Conservation (phyloP, 2,113 vertebrate species). For the rabbit (Oryctolagus cuniculus) region DNA sequence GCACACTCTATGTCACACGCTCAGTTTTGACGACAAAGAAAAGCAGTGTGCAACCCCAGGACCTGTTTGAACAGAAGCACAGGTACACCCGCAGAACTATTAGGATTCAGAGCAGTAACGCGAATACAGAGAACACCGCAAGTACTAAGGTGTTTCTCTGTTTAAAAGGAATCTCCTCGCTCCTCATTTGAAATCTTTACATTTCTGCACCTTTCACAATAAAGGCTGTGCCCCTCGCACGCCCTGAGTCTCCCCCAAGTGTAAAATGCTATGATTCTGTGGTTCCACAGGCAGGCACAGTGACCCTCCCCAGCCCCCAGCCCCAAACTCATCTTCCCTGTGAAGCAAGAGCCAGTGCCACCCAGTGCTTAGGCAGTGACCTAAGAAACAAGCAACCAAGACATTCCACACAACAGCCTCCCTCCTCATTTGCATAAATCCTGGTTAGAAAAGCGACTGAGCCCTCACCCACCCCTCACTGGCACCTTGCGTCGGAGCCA, state of each 20-base stretch:
- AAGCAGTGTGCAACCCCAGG: not conserved
- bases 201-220: not conserved
- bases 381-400: conserved; percentile 46
- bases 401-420: not conserved
- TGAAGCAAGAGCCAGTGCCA: conserved; percentile 50
- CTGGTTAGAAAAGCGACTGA: not conserved
- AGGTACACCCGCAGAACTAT: not conserved
- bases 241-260: not conserved
- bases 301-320: not conserved
- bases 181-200: not conserved
- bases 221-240: not conserved
- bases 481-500: not conserved
- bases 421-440: not conserved
- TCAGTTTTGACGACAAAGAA: not conserved
- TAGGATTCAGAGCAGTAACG: not conserved
- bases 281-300: not conserved
- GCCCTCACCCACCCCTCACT: rapidly evolving
- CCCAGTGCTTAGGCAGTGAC: not conserved
- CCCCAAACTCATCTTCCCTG: not conserved
- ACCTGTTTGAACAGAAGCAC: not conserved
- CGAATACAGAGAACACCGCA: not conserved
- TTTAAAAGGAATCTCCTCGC: not conserved
- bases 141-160: not conserved
- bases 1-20: not conserved
- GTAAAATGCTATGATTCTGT: not conserved